Base-by-base conservation (phyloP, 2,113 vertebrate species). In the Zapus hudsonius region DNA sequence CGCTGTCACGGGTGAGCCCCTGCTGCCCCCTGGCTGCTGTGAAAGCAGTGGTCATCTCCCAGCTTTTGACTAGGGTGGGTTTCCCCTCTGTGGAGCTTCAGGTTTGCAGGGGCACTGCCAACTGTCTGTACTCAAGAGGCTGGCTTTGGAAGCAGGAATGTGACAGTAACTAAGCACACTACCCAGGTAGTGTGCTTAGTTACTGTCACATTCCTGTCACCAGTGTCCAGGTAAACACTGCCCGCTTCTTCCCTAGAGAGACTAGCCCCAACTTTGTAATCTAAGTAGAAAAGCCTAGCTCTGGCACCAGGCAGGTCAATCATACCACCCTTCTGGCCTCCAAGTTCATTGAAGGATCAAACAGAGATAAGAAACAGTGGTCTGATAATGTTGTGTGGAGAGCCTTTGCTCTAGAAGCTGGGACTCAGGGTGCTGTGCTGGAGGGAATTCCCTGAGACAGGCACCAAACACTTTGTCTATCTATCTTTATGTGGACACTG, bases 1-100 rank as follows among this genome's bases (percentile, higher is more conserved):
- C 64, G 99, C 99, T 0, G 99, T 99, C 74, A 99, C 99, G 84
- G 99, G 99, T 99, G 59, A 75, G 85, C 40, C 40, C 55, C 25
- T 38, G 2, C n/a, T 0, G 5, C n/a, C 44, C 25, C 64, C 8
- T 4, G 20, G 67, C 73, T 10, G 19, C 4, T 0, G 27, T 25
- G 7, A 25, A 19, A 19, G 9, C 86, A 1, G 5, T 61, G 15
- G 27, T 19, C 25, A 63, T 11, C 27, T 25, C 61, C n/a, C 36
- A 1, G 12, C 7, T 17, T 3, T 55, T 66, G 2, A 2, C 5
- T 7, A 13, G 20, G 13, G 63, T 4, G 23, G 11, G 19, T 19
- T 52, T 20, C 0, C 3, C 33, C n/a, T 36, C 16, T 20, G 36
- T 15, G 17, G 27, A 61, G 11, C 10, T 22, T 20, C 67, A 0